A percentile compares a stretch with the other conserved stretches of the same genome.
Conservation (phyloP, 2,888 invertebrate species). For the Xylocampa areola region DNA sequence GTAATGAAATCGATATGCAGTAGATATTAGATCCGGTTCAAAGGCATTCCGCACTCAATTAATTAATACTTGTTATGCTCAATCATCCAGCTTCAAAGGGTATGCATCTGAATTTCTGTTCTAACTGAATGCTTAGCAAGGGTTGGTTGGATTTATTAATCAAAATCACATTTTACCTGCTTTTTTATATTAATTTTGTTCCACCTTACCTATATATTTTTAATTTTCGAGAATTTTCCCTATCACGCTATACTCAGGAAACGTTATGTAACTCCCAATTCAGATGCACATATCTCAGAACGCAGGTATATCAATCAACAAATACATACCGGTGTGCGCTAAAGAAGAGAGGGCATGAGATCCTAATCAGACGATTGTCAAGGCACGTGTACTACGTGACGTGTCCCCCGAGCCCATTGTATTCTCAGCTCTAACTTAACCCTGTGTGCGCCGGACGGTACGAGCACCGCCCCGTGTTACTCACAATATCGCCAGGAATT, state of each 20-base stretch:
- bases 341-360: constrained; percentile 61
- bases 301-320: constrained; percentile 55
- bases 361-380: constrained; percentile 72
- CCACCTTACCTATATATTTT: too few species aligned
- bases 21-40: background rate
- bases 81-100: too few species aligned
- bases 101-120: background rate
- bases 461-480: constrained; percentile 28
- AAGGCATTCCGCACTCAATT: background rate
- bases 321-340: constrained; percentile 47
- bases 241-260: background rate
- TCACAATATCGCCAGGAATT: constrained; percentile 55
- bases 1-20: too few species aligned
- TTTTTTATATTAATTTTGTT: too few species aligned
- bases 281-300: constrained; percentile 28
- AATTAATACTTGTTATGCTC: background rate
- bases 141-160: background rate
- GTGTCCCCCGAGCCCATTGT: constrained; percentile 62
- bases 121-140: background rate
- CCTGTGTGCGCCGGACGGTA: constrained; percentile 44
- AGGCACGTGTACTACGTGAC: constrained; percentile 66
- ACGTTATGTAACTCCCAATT: constrained; percentile 11
- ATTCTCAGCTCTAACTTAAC: constrained; percentile 48
- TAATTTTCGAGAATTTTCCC: background rate
- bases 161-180: too few species aligned